phyloP scores from a whole-genome alignment of 2,113 vertebrate genomes.

The Sinocyclocheilus anshuiensis region DNA sequence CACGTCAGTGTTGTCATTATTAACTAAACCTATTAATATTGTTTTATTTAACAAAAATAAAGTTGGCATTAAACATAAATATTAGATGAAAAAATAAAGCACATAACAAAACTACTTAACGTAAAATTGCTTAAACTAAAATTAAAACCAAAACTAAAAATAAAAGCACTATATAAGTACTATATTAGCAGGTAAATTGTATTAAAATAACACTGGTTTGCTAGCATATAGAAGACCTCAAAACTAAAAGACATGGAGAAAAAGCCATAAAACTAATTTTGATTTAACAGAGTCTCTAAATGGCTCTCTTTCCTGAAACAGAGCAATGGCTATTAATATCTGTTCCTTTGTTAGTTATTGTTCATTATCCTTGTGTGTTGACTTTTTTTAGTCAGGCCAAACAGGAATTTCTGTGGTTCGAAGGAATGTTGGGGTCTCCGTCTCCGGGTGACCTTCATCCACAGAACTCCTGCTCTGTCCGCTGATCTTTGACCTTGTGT shows the following conservation, averaged over 20 bases:
- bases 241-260: not conserved
- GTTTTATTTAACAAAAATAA: not conserved
- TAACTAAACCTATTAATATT: not conserved
- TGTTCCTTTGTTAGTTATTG: constrained; percentile 23
- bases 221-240: not conserved
- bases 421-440: constrained; percentile 73
- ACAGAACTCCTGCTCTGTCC: constrained; percentile 63
- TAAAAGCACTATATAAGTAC: not conserved
- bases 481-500: constrained; percentile 69
- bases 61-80: not conserved
- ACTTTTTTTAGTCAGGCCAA: constrained; percentile 8
- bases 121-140: too few species aligned
- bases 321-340: constrained; percentile 4
- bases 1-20: not conserved
- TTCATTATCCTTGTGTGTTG: not conserved
- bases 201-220: not conserved
- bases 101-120: too few species aligned
- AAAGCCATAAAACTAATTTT: not conserved
- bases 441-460: constrained; percentile 72
- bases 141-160: not conserved
- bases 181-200: not conserved
- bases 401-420: constrained; percentile 33
- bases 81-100: not conserved
- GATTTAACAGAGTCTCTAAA: not conserved
- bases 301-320: not conserved